A percentile compares a stretch with the other conserved stretches of the same genome.
Evolutionary conservation across 2,797 vertebrate species (phyloP).

Genomic region (Tenualosa thibaudeaui): DNA sequence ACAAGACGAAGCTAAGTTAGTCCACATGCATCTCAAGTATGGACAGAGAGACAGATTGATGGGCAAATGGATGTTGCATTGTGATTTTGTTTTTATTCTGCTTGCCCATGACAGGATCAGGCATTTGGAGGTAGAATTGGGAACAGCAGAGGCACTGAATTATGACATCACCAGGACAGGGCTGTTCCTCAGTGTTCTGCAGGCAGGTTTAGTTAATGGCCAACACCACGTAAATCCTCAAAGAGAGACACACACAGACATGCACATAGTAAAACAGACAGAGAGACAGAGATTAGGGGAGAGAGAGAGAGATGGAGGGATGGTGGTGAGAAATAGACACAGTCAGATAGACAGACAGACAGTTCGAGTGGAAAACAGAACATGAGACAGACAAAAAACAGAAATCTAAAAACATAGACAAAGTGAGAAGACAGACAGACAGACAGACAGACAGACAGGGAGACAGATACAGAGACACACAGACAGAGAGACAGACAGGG

Average conservation of each 20-base stretch:
- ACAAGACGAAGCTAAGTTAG: neutral
- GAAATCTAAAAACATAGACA: too few relatives aligned
- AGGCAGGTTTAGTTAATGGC: conserved; percentile 3
- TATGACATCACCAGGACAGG: conserved; percentile 9
- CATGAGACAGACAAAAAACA: too few relatives aligned
- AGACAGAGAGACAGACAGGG: neutral
- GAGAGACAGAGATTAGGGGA: neutral
- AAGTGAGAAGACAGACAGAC: neutral
- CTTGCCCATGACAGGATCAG: neutral
- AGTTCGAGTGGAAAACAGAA: too few relatives aligned
- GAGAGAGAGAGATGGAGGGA: neutral
- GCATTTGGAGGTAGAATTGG: conserved; percentile 14
- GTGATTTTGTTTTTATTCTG: neutral
- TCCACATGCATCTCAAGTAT: too few relatives aligned
- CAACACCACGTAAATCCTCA: neutral
- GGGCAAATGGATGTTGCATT: neutral
- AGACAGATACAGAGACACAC: neutral
- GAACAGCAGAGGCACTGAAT: neutral
- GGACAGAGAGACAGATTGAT: neutral
- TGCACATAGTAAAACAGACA: neutral
- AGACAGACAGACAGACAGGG: neutral
- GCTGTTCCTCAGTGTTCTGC: neutral
- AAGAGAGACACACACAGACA: neutral
- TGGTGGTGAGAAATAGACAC: neutral
- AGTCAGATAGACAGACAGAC: neutral